Base-by-base conservation (phyloP, 2,888 invertebrate species). In the Tortrix viridana region DNA sequence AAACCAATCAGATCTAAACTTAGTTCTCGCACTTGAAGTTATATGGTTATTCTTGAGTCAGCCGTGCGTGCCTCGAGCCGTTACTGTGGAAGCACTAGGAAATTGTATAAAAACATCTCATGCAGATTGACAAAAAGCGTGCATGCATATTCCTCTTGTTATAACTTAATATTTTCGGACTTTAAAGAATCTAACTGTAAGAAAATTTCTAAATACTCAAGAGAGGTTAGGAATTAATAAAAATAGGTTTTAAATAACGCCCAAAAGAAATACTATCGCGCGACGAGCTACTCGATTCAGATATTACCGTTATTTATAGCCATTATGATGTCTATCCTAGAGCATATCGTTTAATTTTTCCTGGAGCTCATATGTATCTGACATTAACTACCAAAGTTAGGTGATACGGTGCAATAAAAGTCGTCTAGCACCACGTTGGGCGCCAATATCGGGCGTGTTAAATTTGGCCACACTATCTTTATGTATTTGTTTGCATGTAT, bases 221-320 rank as follows among this genome's bases (percentile, higher is more conserved):
- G n/a, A n/a, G n/a, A n/a, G n/a, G n/a, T n/a, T n/a, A n/a, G n/a
- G n/a, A n/a, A n/a, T n/a, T n/a, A n/a, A n/a, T n/a, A n/a, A n/a
- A n/a, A n/a, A n/a, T n/a, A n/a, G 12, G 3, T 60, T n/a, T 16
- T 32, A 23, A 47, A 23, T 41, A 16, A 48, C 22, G 48, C 23
- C 14, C 6, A 23, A 22, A 44, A 37, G 37, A 22, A 22, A 37
- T 18, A n/a, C 32, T 48, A 18, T 49, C 18, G n/a, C 19, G 5
- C 18, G 18, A 32, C n/a, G 14, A 18, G 44, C 1, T 14, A 26
- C 44, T 38, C 22, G n/a, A 50, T 62, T 50, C 46, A 19, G 44
- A 52, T 62, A 52, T 57, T 50, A 46, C 49, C 14, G 38, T 62
- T 57, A 62, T 62, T 62, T 57, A 62, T 62, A 56, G 56, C 26